These are phyloP conservation scores for Rhopalosiphum nymphaeae DNA, from an alignment of 2,888 invertebrate species.

Conservation along the genomic window DNA sequence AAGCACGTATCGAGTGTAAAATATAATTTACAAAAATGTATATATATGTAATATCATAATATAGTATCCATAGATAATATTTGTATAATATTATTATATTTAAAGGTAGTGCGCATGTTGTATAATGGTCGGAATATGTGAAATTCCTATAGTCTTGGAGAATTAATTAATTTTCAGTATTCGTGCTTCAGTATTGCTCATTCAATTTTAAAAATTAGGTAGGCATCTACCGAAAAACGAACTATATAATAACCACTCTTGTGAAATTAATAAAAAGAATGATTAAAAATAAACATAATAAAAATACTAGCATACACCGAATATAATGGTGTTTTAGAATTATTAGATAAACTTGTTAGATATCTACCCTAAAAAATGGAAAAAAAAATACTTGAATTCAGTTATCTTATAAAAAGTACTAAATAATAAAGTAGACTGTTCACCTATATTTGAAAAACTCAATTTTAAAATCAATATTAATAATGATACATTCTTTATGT, in stretches of 20 bases:
- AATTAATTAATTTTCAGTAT: conserved; percentile 50
- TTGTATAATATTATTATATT: conserved; percentile 6
- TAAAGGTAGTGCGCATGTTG: not conserved
- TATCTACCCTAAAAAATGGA: too few species aligned
- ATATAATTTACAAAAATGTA: not conserved
- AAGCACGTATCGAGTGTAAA: not conserved
- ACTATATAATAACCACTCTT: not conserved
- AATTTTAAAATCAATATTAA: too few species aligned
- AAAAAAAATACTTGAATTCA: too few species aligned
- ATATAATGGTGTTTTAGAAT: too few species aligned
- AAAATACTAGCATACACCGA: not conserved
- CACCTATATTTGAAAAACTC: too few species aligned
- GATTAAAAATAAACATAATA: not conserved
- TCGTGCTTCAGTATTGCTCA: conserved; percentile 14
- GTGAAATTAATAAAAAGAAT: conserved; percentile 16
- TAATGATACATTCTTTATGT: too few species aligned
- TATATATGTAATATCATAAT: not conserved
- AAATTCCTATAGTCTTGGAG: conserved; percentile 40
- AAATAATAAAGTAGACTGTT: too few species aligned
- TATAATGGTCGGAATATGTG: not conserved
- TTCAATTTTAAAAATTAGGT: conserved; percentile 34
- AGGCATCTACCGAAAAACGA: conserved; percentile 6
- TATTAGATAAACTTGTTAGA: too few species aligned
- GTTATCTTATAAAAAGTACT: too few species aligned
- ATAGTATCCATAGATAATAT: not conserved